phyloP scores from a whole-genome alignment of 2,888 invertebrate species.

The Trimorus sp. region DNA sequence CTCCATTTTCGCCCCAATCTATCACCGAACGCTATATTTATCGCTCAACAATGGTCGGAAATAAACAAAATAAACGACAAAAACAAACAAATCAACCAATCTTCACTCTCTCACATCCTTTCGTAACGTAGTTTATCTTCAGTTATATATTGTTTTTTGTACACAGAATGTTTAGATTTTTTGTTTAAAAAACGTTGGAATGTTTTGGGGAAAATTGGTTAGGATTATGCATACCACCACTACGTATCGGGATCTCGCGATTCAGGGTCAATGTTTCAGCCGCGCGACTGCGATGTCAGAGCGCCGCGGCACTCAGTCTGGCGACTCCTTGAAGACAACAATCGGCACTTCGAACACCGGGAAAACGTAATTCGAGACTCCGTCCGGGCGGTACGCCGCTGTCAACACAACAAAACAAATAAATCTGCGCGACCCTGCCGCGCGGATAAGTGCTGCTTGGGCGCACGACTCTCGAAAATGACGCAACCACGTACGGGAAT shows the following conservation, averaged over 20 bases:
- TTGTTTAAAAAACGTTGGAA: not conserved
- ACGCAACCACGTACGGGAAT: slow-evolving; percentile 19
- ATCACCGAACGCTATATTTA: too few species aligned
- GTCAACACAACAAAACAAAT: slow-evolving; percentile 33
- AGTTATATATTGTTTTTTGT: too few species aligned
- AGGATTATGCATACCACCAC: slow-evolving; percentile 1
- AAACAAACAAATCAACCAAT: too few species aligned
- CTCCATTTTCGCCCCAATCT: too few species aligned
- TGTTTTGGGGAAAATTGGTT: not conserved
- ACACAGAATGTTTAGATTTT: too few species aligned
- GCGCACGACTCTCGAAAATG: slow-evolving; percentile 15
- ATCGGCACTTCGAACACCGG: too few species aligned
- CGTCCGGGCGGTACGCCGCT: not conserved
- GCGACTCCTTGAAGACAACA: not conserved
- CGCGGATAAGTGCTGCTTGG: not conserved
- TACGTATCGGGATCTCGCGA: slow-evolving; percentile 28
- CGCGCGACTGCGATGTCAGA: slow-evolving; percentile 4
- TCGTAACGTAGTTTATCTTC: too few species aligned
- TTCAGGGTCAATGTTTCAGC: slow-evolving; percentile 51
- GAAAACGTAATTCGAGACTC: too few species aligned
- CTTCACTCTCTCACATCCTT: too few species aligned
- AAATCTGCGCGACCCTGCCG: not conserved
- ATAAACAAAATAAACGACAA: too few species aligned
- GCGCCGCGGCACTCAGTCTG: not conserved
- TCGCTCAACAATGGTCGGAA: too few species aligned